Evolutionary conservation across 1,140 invertebrate genomes (phyloP), one percentile per base, ranked within the genome.

Genomic region (Magallana gigas): DNA sequence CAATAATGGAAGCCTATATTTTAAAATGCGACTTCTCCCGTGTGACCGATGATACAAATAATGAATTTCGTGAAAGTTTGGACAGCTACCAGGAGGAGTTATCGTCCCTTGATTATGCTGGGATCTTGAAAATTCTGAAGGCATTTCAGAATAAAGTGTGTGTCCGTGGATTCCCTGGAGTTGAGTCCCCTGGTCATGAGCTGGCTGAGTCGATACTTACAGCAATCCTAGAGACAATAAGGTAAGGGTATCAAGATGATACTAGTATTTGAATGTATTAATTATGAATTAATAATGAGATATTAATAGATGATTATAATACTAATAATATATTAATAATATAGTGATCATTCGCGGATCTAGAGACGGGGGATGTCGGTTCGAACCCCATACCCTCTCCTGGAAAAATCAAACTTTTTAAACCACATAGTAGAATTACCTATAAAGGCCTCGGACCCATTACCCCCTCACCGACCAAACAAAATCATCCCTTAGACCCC

Each of bases 101-200:
- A 76, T 76, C 68, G 4, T 76, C 68, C 68, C 68, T 76, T 29
- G 68, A 29, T 76, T 29, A 11, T 76, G 23, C 23, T 29, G 29
- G 68, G 8, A 76, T 23, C 36, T 29, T 76, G 68, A 29, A 29
- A 9, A 36, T 29, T 11, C 9, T 76, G 23, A 12, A 11, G 36
- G 68, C 68, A 8, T 76, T 76, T 29, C 68, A 76, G 68, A 23
- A 23, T 11, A 76, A 9, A 76, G 68, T 76, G 23, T 76, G 68
- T 36, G 68, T 76, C 23, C 8, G 5, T 9, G 68, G 68, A 11
- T 76, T 76, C 23, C 68, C 68, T 29, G 68, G 8, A 29, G 9
- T 76, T 12, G 23, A 12, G 6, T 29, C 29, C 12, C 18, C 68
- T 8, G 68, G 68, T 12, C 36, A 29, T 29, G 68, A 76, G 23